Percentiles rank a stretch among this genome's conserved stretches.
Evolutionary conservation across 2,888 invertebrate species (phyloP).

Genomic region (Caenorhabditis macrosperma): DNA sequence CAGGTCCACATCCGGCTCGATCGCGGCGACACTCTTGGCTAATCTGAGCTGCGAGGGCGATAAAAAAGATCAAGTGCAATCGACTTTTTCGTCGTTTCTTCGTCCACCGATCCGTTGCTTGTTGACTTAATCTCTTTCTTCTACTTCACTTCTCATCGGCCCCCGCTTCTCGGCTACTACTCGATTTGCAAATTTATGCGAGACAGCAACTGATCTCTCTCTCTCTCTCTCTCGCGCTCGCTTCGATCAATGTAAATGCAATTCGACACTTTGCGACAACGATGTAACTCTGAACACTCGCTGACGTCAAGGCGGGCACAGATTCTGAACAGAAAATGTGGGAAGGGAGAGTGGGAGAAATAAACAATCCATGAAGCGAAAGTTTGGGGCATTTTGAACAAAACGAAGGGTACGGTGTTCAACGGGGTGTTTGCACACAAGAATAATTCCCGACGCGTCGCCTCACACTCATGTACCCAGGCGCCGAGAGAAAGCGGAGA

Average conservation of each 20-base stretch:
- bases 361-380: constrained; percentile 14
- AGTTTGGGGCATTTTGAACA: neutral
- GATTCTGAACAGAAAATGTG: neutral
- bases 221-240: no score
- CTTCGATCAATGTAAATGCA: neutral
- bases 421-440: constrained; percentile 39
- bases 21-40: neutral
- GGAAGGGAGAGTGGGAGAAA: constrained; percentile 2
- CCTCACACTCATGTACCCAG: constrained; percentile 27
- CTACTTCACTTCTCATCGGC: neutral
- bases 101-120: constrained; percentile 15
- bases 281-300: neutral
- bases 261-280: constrained; percentile 12
- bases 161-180: neutral
- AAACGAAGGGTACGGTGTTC: constrained; percentile 33
- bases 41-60: neutral
- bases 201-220: neutral
- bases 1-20: neutral
- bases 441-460: neutral
- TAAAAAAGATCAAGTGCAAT: constrained; percentile 26
- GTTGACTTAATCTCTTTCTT: constrained; percentile 20
- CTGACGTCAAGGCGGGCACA: no score
- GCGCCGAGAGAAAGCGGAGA: neutral
- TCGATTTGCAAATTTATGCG: constrained; percentile 8
- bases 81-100: no score